phyloP scores from a whole-genome alignment of 2,797 vertebrate species.

The Gallinago nigripennis region DNA sequence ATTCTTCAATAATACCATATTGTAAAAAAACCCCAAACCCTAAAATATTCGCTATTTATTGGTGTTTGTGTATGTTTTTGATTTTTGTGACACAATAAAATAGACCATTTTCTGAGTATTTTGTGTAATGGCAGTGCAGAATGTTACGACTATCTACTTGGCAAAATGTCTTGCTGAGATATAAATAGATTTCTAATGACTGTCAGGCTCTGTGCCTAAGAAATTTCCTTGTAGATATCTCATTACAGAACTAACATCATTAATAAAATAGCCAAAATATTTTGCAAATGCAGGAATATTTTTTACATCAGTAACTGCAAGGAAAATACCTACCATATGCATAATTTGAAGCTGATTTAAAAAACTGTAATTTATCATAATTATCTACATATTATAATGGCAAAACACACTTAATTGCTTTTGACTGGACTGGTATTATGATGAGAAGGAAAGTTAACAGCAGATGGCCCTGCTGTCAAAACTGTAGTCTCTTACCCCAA shows the following conservation, averaged over 20 bases:
- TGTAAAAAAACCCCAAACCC: not conserved
- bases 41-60: constrained; percentile 37
- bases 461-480: constrained; percentile 80
- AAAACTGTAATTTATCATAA: constrained; percentile 83
- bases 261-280: constrained; percentile 80
- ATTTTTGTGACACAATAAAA: constrained; percentile 66
- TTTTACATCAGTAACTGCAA: constrained; percentile 71
- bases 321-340: constrained; percentile 77
- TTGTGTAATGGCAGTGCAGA: constrained; percentile 56
- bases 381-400: constrained; percentile 81
- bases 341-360: constrained; percentile 77
- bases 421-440: constrained; percentile 78
- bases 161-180: constrained; percentile 77
- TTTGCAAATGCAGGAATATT: constrained; percentile 71
- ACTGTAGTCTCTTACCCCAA: constrained; percentile 65
- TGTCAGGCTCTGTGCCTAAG: constrained; percentile 74
- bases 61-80: constrained; percentile 52
- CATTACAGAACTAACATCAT: constrained; percentile 81
- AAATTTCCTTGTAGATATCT: constrained; percentile 79
- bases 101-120: constrained; percentile 51
- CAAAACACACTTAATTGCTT: constrained; percentile 82
- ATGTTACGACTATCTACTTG: constrained; percentile 64
- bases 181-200: constrained; percentile 85
- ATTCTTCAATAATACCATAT: not conserved
- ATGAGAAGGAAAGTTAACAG: constrained; percentile 76